Evolutionary conservation across 1,140 invertebrate species (phyloP).

Genomic region (Drosophila ambigua): DNA sequence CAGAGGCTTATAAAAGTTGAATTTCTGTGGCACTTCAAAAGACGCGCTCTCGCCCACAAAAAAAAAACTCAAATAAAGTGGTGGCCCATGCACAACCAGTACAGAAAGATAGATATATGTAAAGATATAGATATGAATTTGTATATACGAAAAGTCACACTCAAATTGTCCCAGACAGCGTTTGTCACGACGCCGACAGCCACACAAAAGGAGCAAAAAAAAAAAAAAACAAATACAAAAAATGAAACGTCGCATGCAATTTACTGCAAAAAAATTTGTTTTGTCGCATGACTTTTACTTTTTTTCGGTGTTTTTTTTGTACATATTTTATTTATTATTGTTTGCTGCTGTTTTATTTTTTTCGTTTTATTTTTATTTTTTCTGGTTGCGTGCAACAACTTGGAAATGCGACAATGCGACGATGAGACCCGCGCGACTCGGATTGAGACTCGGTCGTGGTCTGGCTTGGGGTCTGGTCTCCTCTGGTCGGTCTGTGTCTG

Average conservation of each 20-base stretch:
- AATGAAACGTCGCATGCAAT: conserved; percentile 69
- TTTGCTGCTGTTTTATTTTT: conserved; percentile 10
- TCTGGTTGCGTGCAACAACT: conserved; percentile 69
- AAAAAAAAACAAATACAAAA: conserved; percentile 19
- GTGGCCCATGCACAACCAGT: conserved; percentile 14
- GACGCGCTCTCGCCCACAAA: conserved; percentile 41
- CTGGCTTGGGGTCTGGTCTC: background rate
- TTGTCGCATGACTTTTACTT: conserved; percentile 76
- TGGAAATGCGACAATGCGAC: conserved; percentile 42
- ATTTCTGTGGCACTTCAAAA: conserved; percentile 55
- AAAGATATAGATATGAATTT: conserved; percentile 16
- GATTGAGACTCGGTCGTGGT: conserved; percentile 39
- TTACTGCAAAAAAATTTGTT: conserved; percentile 64
- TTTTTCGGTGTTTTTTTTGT: conserved; percentile 32
- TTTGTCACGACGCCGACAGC: conserved; percentile 64
- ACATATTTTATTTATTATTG: conserved; percentile 43
- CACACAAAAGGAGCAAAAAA: conserved; percentile 56
- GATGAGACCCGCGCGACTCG: conserved; percentile 23
- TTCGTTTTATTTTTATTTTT: too few relatives aligned
- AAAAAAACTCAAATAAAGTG: conserved; percentile 22
- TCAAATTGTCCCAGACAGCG: conserved; percentile 61
- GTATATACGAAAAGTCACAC: conserved; percentile 47
- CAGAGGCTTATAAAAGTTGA: conserved; percentile 42
- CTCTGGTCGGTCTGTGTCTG: conserved; percentile 3
- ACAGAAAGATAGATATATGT: conserved; percentile 14